These are phyloP conservation scores for Cotesia glomerata DNA, from an alignment of 1,140 invertebrate species.

Conservation along the genomic window DNA sequence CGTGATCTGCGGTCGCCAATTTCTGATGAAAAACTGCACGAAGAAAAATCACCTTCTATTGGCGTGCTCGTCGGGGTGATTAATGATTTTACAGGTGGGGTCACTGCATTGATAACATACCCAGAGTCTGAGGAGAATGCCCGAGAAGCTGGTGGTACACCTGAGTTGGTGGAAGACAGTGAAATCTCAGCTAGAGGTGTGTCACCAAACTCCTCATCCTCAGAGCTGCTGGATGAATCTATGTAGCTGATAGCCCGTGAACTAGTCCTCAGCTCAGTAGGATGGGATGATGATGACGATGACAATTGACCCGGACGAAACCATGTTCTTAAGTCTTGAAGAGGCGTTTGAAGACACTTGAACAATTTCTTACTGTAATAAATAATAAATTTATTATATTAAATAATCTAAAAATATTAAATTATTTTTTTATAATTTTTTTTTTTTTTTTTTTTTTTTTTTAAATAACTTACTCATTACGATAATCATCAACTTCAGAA, in stretches of 20 bases:
- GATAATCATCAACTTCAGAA: conserved; percentile 63
- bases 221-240: conserved; percentile 52
- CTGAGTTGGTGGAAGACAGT: conserved; percentile 50
- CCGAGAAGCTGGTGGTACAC: conserved; percentile 46
- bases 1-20: conserved; percentile 57
- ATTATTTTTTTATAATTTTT: neutral
- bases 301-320: conserved; percentile 61
- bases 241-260: conserved; percentile 52
- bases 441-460: neutral
- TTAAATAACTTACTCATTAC: conserved; percentile 60
- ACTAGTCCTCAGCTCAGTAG: conserved; percentile 45
- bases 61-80: conserved; percentile 26
- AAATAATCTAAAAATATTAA: neutral
- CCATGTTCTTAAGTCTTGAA: conserved; percentile 66
- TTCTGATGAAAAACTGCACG: conserved; percentile 58
- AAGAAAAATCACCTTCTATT: conserved; percentile 27
- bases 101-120: conserved; percentile 44
- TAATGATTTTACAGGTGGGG: conserved; percentile 4
- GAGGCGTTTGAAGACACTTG: conserved; percentile 67
- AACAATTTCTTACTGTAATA: conserved; percentile 65
- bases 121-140: conserved; percentile 66
- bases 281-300: conserved; percentile 40
- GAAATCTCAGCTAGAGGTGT: conserved; percentile 49
- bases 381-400: neutral
- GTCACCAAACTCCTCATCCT: conserved; percentile 52